These are phyloP conservation scores for Gambelia wislizenii DNA, from an alignment of 2,797 vertebrate genomes.

Conservation along the genomic window DNA sequence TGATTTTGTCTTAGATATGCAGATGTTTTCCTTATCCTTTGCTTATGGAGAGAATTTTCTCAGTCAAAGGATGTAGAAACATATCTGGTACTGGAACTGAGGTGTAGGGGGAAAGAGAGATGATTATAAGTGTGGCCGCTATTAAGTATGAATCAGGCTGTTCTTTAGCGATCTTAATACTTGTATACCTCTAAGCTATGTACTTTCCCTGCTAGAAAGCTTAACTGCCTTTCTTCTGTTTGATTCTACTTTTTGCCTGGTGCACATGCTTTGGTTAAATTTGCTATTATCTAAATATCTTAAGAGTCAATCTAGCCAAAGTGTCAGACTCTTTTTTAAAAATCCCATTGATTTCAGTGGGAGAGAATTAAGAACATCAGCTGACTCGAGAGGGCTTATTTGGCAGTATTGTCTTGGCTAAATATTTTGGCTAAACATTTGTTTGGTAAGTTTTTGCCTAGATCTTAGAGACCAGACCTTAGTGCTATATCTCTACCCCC, in stretches of 20 bases:
- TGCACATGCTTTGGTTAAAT: not conserved
- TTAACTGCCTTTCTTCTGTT: not conserved
- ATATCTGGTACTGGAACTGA: not conserved
- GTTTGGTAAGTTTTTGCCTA: not conserved
- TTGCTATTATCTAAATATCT: not conserved
- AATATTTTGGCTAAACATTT: not conserved
- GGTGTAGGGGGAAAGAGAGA: not conserved
- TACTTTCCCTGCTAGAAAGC: not conserved
- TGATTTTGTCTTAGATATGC: conserved; percentile 25
- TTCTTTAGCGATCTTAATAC: not conserved
- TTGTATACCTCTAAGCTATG: not conserved
- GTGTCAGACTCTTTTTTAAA: not conserved
- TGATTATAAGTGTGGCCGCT: not conserved
- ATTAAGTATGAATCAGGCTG: conserved; percentile 2
- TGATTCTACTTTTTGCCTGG: not conserved
- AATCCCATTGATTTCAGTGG: not conserved
- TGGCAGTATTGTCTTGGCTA: not conserved
- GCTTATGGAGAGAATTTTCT: conserved; percentile 13
- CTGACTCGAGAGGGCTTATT: not conserved
- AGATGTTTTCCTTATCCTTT: conserved; percentile 28
- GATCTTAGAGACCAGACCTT: not conserved
- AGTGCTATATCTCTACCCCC: not conserved
- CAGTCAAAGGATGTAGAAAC: not conserved
- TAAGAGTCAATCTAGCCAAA: not conserved
- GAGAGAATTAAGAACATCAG: not conserved